These are phyloP conservation scores for Phenganax stokvisi DNA, from an alignment of 92 coral and sea anemone species.

Conservation along the genomic window DNA sequence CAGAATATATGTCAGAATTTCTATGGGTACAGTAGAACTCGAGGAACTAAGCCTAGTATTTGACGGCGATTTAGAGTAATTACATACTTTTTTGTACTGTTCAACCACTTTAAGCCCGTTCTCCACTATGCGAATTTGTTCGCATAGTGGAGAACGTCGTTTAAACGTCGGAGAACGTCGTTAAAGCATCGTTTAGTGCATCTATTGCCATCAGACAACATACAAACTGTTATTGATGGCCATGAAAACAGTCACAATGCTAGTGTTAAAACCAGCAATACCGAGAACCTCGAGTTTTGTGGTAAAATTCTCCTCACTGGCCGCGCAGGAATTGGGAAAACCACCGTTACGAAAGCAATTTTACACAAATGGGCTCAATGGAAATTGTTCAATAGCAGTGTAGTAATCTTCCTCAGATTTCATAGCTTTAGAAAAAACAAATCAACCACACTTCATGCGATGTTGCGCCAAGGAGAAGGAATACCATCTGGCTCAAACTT, in stretches of 20 bases:
- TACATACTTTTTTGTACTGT: too few species aligned
- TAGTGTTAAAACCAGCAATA: not conserved
- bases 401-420: constrained; percentile 1
- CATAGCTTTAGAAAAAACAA: constrained; percentile 1
- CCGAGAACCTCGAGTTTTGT: not conserved
- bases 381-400: not conserved
- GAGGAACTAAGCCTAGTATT: too few species aligned
- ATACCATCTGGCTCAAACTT: constrained; percentile 5
- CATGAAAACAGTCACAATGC: not conserved
- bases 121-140: too few species aligned
- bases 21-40: too few species aligned
- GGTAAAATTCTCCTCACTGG: constrained; percentile 15
- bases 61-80: too few species aligned
- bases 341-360: not conserved
- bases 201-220: not conserved
- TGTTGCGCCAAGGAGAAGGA: constrained; percentile 13
- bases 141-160: too few species aligned
- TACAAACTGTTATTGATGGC: not conserved
- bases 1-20: too few species aligned
- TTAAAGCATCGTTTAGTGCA: not conserved
- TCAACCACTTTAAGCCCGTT: too few species aligned
- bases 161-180: too few species aligned
- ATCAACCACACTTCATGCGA: not conserved
- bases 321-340: constrained; percentile 19
- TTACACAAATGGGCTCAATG: not conserved